phyloP scores from a whole-genome alignment of 2,888 invertebrate species.

The Hipparchia sbordonii region DNA sequence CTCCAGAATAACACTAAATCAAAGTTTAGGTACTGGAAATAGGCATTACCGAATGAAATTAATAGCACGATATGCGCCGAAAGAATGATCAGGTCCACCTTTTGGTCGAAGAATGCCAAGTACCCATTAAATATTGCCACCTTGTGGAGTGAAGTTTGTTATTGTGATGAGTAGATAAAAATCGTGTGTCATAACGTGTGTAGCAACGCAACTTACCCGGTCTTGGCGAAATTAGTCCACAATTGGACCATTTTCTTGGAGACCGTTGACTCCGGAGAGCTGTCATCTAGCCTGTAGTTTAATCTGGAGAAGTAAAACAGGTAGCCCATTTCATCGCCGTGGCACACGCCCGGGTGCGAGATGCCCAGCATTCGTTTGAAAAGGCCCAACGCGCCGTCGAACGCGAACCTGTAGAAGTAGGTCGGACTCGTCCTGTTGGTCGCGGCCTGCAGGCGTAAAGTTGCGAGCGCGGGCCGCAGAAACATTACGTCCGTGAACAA shows the following conservation, averaged over 20 bases:
- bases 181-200: too few species aligned
- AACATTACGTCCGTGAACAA: slow-evolving; percentile 86
- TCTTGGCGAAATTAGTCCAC: slow-evolving; percentile 86
- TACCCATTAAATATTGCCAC: too few species aligned
- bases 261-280: slow-evolving; percentile 81
- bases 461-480: slow-evolving; percentile 80
- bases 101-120: too few species aligned
- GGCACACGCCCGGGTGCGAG: slow-evolving; percentile 83
- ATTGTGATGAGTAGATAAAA: too few species aligned
- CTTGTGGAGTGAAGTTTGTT: too few species aligned
- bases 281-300: slow-evolving; percentile 83
- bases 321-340: slow-evolving; percentile 86
- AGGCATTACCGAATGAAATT: too few species aligned
- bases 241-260: slow-evolving; percentile 84
- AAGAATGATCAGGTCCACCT: too few species aligned
- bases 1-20: too few species aligned
- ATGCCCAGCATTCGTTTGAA: slow-evolving; percentile 85
- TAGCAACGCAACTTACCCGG: slow-evolving; percentile 70
- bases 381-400: slow-evolving; percentile 84
- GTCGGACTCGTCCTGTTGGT: slow-evolving; percentile 78
- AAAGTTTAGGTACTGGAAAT: too few species aligned
- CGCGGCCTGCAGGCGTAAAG: slow-evolving; percentile 69
- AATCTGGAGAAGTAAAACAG: slow-evolving; percentile 85
- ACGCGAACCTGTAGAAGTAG: slow-evolving; percentile 84
- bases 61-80: too few species aligned